A percentile compares a stretch with the other conserved stretches of the same genome.
Evolutionary conservation across 2,888 invertebrate species (phyloP).

Genomic region (Coremacera marginata): DNA sequence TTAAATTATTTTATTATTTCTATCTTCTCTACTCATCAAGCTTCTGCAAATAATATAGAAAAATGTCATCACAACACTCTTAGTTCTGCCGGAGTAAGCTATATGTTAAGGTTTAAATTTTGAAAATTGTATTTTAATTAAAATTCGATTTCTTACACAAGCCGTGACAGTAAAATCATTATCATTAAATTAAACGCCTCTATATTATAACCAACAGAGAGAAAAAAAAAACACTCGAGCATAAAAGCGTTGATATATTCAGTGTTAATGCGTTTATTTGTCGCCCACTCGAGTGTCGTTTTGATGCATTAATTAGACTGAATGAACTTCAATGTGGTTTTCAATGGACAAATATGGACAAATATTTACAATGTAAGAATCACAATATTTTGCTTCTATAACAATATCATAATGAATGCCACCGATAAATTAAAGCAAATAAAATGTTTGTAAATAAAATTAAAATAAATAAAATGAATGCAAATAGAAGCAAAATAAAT

Average conservation of each 20-base stretch:
- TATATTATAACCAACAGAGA: neutral
- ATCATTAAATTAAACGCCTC: neutral
- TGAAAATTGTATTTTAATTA: too few relatives aligned
- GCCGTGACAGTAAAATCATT: too few relatives aligned
- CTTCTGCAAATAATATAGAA: too few relatives aligned
- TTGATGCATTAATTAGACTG: constrained; percentile 12
- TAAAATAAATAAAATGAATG: neutral
- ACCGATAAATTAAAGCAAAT: neutral
- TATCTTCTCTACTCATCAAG: too few relatives aligned
- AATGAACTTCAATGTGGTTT: neutral
- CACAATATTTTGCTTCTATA: constrained; percentile 14
- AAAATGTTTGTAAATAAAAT: neutral
- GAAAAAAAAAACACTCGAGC: constrained; percentile 4
- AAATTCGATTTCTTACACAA: too few relatives aligned
- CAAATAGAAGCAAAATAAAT: neutral
- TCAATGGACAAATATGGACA: neutral
- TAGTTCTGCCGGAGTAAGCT: too few relatives aligned
- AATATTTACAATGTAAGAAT: constrained; percentile 15
- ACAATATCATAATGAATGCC: constrained; percentile 22
- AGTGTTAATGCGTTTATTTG: neutral
- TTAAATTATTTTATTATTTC: too few relatives aligned
- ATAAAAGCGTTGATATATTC: neutral
- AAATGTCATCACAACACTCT: too few relatives aligned
- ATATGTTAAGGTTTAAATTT: too few relatives aligned
- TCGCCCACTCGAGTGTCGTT: neutral